Conservation (phyloP, 2,797 vertebrate genomes). For the Rachycentron canadum region DNA sequence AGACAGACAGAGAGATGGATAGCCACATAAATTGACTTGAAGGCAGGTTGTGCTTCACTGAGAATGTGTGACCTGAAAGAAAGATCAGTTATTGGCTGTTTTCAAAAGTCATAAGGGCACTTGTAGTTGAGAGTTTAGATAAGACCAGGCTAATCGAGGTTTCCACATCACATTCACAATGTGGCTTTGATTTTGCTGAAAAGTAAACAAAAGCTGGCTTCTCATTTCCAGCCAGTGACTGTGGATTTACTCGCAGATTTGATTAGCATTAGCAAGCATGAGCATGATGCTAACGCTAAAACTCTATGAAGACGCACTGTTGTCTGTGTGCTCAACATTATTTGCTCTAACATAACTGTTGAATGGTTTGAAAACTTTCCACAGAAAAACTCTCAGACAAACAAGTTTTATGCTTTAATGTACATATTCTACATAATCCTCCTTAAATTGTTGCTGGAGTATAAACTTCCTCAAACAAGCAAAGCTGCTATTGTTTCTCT, state of each 20-base stretch:
- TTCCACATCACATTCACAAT: background rate
- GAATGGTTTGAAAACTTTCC: no score
- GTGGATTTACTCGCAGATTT: background rate
- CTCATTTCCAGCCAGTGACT: background rate
- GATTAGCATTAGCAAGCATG: background rate
- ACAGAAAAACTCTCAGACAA: no score
- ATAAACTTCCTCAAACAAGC: no score
- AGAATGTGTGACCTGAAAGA: constrained; percentile 37
- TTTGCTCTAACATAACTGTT: no score
- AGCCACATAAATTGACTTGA: constrained; percentile 49
- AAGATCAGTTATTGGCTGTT: constrained; percentile 40
- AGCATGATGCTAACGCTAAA: background rate
- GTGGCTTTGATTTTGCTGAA: background rate
- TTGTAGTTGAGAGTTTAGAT: constrained; percentile 18
- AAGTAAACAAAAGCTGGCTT: background rate
- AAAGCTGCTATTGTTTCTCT: no score
- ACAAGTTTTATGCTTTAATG: no score
- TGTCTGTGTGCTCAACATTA: no score
- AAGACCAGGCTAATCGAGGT: background rate
- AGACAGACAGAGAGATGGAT: constrained; percentile 36
- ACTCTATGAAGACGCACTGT: background rate
- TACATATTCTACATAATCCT: no score
- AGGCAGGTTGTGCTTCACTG: constrained; percentile 10
- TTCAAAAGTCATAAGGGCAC: constrained; percentile 29
- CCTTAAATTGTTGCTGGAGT: no score